Conservation (phyloP, 2,888 invertebrate species). For the Mesorhabditis spiculigera region DNA sequence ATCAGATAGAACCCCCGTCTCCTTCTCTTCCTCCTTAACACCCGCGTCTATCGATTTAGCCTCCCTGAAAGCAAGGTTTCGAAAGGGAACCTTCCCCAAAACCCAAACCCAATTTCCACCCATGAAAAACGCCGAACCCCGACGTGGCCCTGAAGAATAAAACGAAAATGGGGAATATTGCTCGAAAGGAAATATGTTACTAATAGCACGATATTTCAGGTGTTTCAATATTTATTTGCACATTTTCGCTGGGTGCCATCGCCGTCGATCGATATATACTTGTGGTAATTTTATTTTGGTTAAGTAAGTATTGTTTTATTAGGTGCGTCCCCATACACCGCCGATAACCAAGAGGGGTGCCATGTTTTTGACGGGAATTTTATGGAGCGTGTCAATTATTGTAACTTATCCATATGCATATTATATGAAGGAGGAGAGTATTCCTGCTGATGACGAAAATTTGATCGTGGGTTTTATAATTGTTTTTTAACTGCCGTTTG, state of each 20-base stretch:
- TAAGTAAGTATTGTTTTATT: slow-evolving; percentile 60
- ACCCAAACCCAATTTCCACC: no score
- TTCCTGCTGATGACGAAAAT: not conserved
- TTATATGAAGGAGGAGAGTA: slow-evolving; percentile 66
- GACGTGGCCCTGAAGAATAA: no score
- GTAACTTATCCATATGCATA: slow-evolving; percentile 84
- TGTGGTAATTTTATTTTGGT: slow-evolving; percentile 76
- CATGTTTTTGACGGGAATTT: slow-evolving; percentile 27
- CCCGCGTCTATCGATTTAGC: no score
- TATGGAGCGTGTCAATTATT: slow-evolving; percentile 69
- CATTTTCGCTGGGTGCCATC: slow-evolving; percentile 89
- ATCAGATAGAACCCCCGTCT: no score
- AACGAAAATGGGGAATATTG: no score
- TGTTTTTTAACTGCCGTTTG: no score
- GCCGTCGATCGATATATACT: slow-evolving; percentile 94
- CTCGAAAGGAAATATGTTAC: no score
- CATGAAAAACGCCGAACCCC: no score
- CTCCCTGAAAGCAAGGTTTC: no score
- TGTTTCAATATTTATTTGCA: slow-evolving; percentile 93
- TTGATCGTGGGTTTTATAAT: not conserved
- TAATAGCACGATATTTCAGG: slow-evolving; percentile 58
- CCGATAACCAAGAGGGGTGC: slow-evolving; percentile 39
- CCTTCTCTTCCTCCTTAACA: no score
- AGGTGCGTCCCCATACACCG: slow-evolving; percentile 43
- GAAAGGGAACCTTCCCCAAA: no score